Evolutionary conservation across 2,888 invertebrate genomes (phyloP).

Genomic region (Anticlea derivata): DNA sequence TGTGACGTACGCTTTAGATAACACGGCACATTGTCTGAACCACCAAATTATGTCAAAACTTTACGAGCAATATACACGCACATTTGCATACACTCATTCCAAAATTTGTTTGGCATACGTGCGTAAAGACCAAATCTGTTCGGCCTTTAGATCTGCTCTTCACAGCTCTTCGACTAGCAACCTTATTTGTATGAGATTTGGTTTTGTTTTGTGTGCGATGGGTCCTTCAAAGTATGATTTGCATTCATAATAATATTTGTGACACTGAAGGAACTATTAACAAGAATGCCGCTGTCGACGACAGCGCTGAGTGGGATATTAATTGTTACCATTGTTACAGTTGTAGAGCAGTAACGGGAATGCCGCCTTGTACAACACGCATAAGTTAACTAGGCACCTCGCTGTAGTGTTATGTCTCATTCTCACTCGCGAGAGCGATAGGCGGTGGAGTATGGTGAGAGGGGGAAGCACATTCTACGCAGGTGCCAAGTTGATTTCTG

Average conservation of each 20-base stretch:
- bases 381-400: too few species aligned
- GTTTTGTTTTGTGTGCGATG: conserved; percentile 7
- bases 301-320: conserved; percentile 31
- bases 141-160: conserved; percentile 11
- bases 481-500: too few species aligned
- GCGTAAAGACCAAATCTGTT: conserved; percentile 29
- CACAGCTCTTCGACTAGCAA: not conserved
- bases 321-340: conserved; percentile 32
- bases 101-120: conserved; percentile 36
- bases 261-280: conserved; percentile 33
- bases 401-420: too few species aligned
- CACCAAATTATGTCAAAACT: conserved; percentile 1
- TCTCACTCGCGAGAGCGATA: too few species aligned
- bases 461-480: too few species aligned
- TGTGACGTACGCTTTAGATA: not conserved
- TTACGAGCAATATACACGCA: conserved; percentile 14
- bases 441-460: too few species aligned
- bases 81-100: conserved; percentile 33
- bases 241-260: conserved; percentile 34
- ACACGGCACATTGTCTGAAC: not conserved
- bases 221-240: conserved; percentile 30
- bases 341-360: not conserved
- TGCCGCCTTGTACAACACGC: too few species aligned
- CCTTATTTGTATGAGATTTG: conserved; percentile 6
- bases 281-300: conserved; percentile 28